phyloP scores from a whole-genome alignment of 2,797 vertebrate genomes.

The Tarsius wallacei region DNA sequence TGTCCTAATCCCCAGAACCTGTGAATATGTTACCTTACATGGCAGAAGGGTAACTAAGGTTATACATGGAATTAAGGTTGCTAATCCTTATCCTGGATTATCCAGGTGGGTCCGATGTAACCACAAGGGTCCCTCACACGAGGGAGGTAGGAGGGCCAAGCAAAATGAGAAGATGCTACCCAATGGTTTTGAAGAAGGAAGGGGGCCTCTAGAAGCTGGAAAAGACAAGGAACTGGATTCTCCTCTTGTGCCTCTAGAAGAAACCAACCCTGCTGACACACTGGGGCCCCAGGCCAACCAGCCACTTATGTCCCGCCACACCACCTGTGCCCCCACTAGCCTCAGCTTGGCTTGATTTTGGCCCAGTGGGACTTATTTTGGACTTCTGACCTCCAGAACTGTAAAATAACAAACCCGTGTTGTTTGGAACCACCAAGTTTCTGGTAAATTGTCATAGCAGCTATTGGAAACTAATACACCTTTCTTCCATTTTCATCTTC shows the following conservation, averaged over 20 bases:
- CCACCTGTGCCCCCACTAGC: too few species aligned
- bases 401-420: background rate
- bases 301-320: too few species aligned
- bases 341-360: too few species aligned
- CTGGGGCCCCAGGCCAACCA: too few species aligned
- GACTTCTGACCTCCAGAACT: background rate
- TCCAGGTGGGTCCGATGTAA: background rate
- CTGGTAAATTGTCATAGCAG: background rate
- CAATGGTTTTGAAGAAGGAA: background rate
- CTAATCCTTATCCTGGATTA: background rate
- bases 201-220: background rate
- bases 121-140: background rate
- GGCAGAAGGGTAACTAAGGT: background rate
- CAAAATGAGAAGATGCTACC: background rate
- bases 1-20: background rate
- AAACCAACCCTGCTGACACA: background rate
- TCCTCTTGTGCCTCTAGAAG: background rate
- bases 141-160: background rate
- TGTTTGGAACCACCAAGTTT: background rate
- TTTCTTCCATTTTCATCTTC: background rate
- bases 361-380: background rate
- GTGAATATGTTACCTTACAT: accelerated
- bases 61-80: background rate
- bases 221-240: background rate
- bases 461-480: background rate